phyloP scores from a whole-genome alignment of 2,888 invertebrate species.

The Xestia xanthographa region DNA sequence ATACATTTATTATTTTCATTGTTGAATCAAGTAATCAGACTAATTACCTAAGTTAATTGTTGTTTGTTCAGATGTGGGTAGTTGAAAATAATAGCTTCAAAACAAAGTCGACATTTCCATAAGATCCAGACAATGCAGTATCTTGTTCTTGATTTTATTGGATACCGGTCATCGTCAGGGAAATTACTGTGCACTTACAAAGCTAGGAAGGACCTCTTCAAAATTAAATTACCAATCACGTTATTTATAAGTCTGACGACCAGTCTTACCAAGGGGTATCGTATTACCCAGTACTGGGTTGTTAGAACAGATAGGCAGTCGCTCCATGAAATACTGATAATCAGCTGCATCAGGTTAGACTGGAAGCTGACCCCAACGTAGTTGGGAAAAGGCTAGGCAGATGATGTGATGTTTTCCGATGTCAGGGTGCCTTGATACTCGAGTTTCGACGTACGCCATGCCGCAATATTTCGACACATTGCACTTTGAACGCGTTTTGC shows the following conservation, averaged over 20 bases:
- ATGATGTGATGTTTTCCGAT: background rate
- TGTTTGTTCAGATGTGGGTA: background rate
- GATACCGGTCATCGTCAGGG: too few species aligned
- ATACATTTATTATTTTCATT: background rate
- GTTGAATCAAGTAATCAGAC: background rate
- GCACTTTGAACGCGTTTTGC: background rate
- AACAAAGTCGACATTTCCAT: background rate
- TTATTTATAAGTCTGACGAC: too few species aligned
- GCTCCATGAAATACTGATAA: too few species aligned
- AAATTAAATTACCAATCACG: background rate
- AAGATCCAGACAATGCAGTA: background rate
- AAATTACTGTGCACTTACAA: too few species aligned
- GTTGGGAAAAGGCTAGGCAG: too few species aligned
- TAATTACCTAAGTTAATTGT: background rate
- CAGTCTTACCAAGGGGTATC: too few species aligned
- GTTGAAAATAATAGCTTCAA: background rate
- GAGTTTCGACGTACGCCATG: too few species aligned
- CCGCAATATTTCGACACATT: conserved; percentile 26
- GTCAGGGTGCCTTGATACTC: background rate
- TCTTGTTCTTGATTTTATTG: background rate
- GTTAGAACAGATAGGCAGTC: too few species aligned
- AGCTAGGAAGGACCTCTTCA: background rate
- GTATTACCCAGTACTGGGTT: too few species aligned
- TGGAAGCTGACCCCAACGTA: too few species aligned
- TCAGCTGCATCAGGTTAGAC: too few species aligned